A percentile compares a stretch with the other conserved stretches of the same genome.
Conservation (phyloP, 2,797 vertebrate genomes). For the Lycodopsis pacificus region DNA sequence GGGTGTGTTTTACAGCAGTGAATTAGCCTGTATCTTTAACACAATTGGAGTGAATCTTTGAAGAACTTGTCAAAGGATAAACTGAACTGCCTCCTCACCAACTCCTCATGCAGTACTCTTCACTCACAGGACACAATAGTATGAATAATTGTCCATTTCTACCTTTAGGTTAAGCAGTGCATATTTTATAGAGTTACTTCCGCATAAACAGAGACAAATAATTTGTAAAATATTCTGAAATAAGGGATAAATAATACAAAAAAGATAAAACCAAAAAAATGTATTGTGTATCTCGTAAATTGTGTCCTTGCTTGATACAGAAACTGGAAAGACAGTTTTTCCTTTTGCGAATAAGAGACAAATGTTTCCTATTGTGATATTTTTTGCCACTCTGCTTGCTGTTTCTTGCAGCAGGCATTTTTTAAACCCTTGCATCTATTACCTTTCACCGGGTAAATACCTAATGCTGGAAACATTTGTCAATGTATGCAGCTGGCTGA, state of each 20-base stretch:
- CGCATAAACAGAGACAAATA: neutral
- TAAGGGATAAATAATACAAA: neutral
- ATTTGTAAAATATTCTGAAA: neutral
- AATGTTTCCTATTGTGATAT: slow-evolving; percentile 67
- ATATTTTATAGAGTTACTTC: neutral
- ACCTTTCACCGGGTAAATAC: slow-evolving; percentile 87
- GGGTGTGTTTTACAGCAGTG: slow-evolving; percentile 40
- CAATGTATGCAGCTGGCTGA: slow-evolving; percentile 87
- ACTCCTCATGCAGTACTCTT: slow-evolving; percentile 3
- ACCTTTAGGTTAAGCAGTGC: neutral
- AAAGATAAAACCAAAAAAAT: neutral
- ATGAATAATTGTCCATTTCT: neutral
- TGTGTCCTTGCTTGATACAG: slow-evolving; percentile 9
- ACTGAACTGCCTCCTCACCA: slow-evolving; percentile 41
- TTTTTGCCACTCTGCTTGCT: slow-evolving; percentile 71
- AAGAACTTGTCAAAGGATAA: slow-evolving; percentile 68
- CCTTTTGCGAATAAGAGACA: slow-evolving; percentile 51
- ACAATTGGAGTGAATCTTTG: slow-evolving; percentile 60
- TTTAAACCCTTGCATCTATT: slow-evolving; percentile 86
- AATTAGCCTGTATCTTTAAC: slow-evolving; percentile 39
- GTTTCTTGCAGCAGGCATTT: slow-evolving; percentile 81
- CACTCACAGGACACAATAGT: neutral
- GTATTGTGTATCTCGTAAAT: neutral
- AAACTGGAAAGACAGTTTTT: slow-evolving; percentile 46
- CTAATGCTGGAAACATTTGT: slow-evolving; percentile 88